Evolutionary conservation across 2,888 invertebrate genomes (phyloP).

Genomic region (Podotricha telesiphe): DNA sequence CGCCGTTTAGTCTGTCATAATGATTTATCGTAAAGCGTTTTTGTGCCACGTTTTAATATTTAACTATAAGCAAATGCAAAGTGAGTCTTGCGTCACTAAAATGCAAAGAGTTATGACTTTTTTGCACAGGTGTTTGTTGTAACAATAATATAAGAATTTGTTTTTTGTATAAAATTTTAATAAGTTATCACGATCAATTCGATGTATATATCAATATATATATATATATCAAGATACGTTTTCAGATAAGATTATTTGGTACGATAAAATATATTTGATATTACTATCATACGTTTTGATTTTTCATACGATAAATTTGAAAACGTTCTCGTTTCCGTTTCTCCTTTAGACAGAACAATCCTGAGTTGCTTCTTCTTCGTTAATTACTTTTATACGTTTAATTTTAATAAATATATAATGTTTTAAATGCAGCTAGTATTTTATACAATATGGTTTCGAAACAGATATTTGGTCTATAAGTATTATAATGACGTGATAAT

Average conservation of each 20-base stretch:
- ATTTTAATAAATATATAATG: no score
- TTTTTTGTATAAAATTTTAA: background rate
- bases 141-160: conserved; percentile 32
- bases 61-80: conserved; percentile 26
- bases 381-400: no score
- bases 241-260: conserved; percentile 16
- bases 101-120: conserved; percentile 25
- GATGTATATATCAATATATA: conserved; percentile 9
- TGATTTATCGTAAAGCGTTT: conserved; percentile 32
- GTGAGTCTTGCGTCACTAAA: conserved; percentile 30
- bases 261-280: conserved; percentile 17
- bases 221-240: conserved; percentile 13
- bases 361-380: no score
- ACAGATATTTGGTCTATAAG: background rate
- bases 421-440: no score
- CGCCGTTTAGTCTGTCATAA: conserved; percentile 28
- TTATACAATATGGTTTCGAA: background rate
- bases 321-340: background rate
- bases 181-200: no score
- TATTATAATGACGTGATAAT: background rate
- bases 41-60: conserved; percentile 34
- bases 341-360: background rate
- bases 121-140: conserved; percentile 37
- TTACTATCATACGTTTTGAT: conserved; percentile 9
- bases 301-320: background rate